A percentile compares a stretch with the other conserved stretches of the same genome.
phyloP scores from a whole-genome alignment of 2,113 vertebrate genomes.

The Pelecanoides urinatrix region DNA sequence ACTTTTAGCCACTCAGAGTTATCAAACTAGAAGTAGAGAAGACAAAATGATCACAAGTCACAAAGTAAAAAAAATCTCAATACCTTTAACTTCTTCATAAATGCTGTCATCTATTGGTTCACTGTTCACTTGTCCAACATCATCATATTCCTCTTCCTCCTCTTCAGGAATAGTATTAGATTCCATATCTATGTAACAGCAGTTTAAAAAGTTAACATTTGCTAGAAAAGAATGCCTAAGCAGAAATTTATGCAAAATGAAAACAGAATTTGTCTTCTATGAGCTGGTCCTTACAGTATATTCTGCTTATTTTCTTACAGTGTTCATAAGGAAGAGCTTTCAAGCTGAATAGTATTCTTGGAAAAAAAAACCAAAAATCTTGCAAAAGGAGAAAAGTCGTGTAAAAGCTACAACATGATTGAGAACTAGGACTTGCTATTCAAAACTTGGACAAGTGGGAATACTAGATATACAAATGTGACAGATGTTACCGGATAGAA shows the following conservation, averaged over 20 bases:
- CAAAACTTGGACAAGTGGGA: neutral
- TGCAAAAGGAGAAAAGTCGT: neutral
- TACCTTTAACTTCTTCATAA: constrained; percentile 93
- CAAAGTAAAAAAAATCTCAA: neutral
- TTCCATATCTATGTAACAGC: constrained; percentile 68
- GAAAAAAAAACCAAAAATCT: neutral
- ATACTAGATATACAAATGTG: neutral
- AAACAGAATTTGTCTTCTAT: neutral
- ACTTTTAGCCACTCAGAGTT: neutral
- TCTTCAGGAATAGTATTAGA: constrained; percentile 84
- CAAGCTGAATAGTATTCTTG: neutral
- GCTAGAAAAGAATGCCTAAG: neutral
- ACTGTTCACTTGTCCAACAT: constrained; percentile 68
- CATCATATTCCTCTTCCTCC: constrained; percentile 84
- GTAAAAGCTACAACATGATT: neutral
- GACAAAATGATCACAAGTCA: neutral
- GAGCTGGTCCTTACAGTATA: neutral
- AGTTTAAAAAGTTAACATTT: neutral
- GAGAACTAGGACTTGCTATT: neutral
- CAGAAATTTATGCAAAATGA: neutral
- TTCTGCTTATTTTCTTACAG: neutral
- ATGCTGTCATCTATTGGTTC: constrained; percentile 79
- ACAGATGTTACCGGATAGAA: neutral
- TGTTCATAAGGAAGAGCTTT: neutral
- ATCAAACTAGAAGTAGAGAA: neutral